Base-by-base conservation (phyloP, 2,797 vertebrate genomes). In the Eulemur mongoz region DNA sequence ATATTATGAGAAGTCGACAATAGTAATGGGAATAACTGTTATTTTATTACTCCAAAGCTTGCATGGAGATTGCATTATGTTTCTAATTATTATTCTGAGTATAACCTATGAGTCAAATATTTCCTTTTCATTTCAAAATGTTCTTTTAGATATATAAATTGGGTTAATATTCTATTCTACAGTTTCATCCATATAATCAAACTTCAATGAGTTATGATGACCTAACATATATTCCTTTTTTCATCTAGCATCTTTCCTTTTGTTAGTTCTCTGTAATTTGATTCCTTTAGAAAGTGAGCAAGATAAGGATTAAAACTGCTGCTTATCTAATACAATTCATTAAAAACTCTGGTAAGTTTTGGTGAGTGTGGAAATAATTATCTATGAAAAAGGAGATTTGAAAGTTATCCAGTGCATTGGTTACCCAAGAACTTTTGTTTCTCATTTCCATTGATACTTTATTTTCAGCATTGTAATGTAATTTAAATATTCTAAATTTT, bases 1-100 rank as follows among this genome's bases (percentile, higher is more conserved):
- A 92, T 95, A 96, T 97, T 94, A 88, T 94, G 84, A 95, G 38
- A 90, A 91, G 48, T 82, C 9, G 35, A 92, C 89, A 97, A 87
- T 72, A 78, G 14, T 91, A 95, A 83, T 80, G 85, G 81, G 78
- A 96, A 96, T 91, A 97, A 80, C 75, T 81, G 32, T 32, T 75
- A 90, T 90, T 95, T 92, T 63, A 88, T 79, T 95, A 95, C 43
- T 87, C 50, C 38, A 89, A 67, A 96, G 89, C 25, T 88, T 97
- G 1, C 23, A 94, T 92, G 65, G 63, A 89, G 93, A 96, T 79
- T 96, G 94, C 45, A 93, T 83, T 84, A 43, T 92, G 93, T 13
- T 76, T 96, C 1, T 25, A 96, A 94, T 86, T 95, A 86, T 92
- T 95, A 89, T 97, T 97, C n/a, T 38, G 69, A 80, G 75, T 84